phyloP scores from a whole-genome alignment of 2,888 invertebrate genomes.

The Camponotus fellah region DNA sequence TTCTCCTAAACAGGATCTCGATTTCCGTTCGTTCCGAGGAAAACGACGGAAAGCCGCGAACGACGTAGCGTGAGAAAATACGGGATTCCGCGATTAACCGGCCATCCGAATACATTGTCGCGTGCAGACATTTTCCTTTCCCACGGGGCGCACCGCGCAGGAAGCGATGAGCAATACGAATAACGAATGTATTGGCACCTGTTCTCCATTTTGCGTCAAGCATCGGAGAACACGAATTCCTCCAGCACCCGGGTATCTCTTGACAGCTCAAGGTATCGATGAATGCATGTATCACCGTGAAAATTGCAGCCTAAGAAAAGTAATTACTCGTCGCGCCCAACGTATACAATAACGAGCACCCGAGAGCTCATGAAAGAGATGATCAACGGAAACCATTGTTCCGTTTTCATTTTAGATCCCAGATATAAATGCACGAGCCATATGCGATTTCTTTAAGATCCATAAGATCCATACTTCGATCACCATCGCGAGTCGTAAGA shows the following conservation, averaged over 20 bases:
- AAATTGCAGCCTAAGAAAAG: constrained; percentile 37
- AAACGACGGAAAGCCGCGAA: constrained; percentile 68
- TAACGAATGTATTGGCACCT: constrained; percentile 69
- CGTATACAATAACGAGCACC: constrained; percentile 29
- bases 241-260: constrained; percentile 22
- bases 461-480: neutral
- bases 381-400: constrained; percentile 27
- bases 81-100: constrained; percentile 57
- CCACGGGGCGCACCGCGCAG: constrained; percentile 49
- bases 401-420: constrained; percentile 35
- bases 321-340: constrained; percentile 34
- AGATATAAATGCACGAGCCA: neutral
- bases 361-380: constrained; percentile 19
- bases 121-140: constrained; percentile 55
- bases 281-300: constrained; percentile 18
- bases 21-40: constrained; percentile 71
- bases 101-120: constrained; percentile 61
- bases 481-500: neutral
- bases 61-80: constrained; percentile 77
- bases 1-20: constrained; percentile 73
- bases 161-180: constrained; percentile 45
- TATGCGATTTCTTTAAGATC: constrained; percentile 40
- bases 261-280: constrained; percentile 53
- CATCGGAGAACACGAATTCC: constrained; percentile 59
- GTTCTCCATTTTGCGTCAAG: constrained; percentile 59